Base-by-base conservation (phyloP, 2,888 invertebrate genomes). In the Anaspis maculata region DNA sequence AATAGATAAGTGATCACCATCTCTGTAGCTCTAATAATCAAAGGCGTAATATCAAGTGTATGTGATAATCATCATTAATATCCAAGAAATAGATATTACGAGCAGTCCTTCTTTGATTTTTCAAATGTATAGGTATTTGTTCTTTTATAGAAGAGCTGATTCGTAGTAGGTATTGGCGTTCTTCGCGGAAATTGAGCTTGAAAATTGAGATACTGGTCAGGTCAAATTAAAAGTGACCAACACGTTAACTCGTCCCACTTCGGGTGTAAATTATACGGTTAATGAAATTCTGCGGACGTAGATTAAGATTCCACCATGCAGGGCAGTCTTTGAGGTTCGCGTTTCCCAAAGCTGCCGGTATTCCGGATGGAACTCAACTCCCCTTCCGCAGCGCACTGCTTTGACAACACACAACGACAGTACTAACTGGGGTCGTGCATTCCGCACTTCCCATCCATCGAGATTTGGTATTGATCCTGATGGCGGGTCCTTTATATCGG, bases 241-340 rank as follows among this genome's bases (percentile, higher is more conserved):
- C 10, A 3, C 26, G 36, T 31, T 36, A n/a, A n/a, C n/a, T 30
- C 30, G 30, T 30, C 31, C 31, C 34, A 39, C 27, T 24, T 30
- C 27, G 31, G 31, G 42, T 42, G 52, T 51, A 50, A 55, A 52
- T 53, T 53, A 51, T 51, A 49, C 48, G 43, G 44, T 44, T 50
- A 54, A 54, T 55, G 52, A 53, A 52, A 55, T 56, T 54, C 52
- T 49, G 44, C 39, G 47, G 50, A 51, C 45, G 34, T 41, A 51
- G 51, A 54, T 53, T 53, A 53, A 49, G 51, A 56, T 56, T 56
- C 55, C 52, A 42, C 36, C n/a, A 43, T 45, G 42, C 49, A 47
- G 44, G 46, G 42, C 39, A 41, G 46, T 49, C 53, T 54, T 53
- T 52, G 52, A 50, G 48, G 52, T 46, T 54, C 46, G 30, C 33